phyloP scores from a whole-genome alignment of 1,140 invertebrate genomes.

The Pogonus chalceus region DNA sequence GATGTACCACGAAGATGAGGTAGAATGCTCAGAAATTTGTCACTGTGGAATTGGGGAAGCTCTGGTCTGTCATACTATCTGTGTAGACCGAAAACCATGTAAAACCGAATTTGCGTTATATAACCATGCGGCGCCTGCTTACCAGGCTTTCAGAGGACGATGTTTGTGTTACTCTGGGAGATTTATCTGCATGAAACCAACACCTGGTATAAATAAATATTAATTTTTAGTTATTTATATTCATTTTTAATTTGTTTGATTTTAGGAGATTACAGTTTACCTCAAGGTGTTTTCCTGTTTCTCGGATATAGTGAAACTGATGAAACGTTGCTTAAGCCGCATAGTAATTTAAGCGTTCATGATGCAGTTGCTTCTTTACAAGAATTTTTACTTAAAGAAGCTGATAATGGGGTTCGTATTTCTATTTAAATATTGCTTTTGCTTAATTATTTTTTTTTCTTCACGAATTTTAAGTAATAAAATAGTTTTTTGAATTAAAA shows the following conservation, averaged over 20 bases:
- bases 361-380: slow-evolving; percentile 71
- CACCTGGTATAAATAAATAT: slow-evolving; percentile 54
- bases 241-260: slow-evolving; percentile 17
- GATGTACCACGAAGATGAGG: slow-evolving; percentile 77
- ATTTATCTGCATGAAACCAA: slow-evolving; percentile 84
- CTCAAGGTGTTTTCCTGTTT: slow-evolving; percentile 74
- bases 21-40: slow-evolving; percentile 72
- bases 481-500: no score
- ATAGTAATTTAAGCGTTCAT: slow-evolving; percentile 67
- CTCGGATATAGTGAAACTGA: slow-evolving; percentile 80
- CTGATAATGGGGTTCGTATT: slow-evolving; percentile 53
- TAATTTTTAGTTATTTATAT: neutral
- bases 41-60: slow-evolving; percentile 65
- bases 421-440: neutral
- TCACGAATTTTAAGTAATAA: neutral
- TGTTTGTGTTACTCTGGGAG: slow-evolving; percentile 83
- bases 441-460: neutral
- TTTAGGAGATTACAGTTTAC: slow-evolving; percentile 64
- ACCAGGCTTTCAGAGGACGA: slow-evolving; percentile 75
- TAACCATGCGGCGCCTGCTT: slow-evolving; percentile 77
- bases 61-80: slow-evolving; percentile 73
- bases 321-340: slow-evolving; percentile 60
- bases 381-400: slow-evolving; percentile 58
- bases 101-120: slow-evolving; percentile 78
- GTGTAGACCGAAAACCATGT: slow-evolving; percentile 72